Evolutionary conservation across 2,113 vertebrate genomes (phyloP), one percentile per base, ranked within the genome.

Genomic region (Caretta caretta): DNA sequence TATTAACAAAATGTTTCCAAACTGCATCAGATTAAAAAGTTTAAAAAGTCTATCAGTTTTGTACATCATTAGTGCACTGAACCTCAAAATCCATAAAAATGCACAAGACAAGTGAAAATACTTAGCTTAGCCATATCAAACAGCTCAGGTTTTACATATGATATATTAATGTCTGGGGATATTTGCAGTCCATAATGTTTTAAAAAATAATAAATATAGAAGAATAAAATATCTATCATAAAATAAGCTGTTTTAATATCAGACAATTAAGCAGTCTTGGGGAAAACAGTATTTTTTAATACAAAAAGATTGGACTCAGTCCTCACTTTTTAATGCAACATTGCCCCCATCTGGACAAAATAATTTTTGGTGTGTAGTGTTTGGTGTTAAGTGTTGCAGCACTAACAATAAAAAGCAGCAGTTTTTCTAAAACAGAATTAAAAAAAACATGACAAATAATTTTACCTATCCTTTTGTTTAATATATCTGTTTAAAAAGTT

Each of bases 261-360:
- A 95, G 79, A 56, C 49, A 92, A 59, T 59, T 83, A 90, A 91
- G 35, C n/a, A 86, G n/a, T 54, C 29, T 81, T 50, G 19, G 53
- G 8, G 8, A 83, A 59, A 84, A 94, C n/a, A 8, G 57, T 35
- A 69, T 17, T 78, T 89, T 49, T 85, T 72, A 49, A 92, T 53
- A 29, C 42, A 89, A 53, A 90, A 84, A 87, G 53, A 86, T 2
- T 13, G 57, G 50, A 54, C 53, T 65, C 83, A 83, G 50, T 5
- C 84, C 46, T 65, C 56, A 46, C 82, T 97, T 94, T 91, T 85
- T 87, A 93, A 94, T 87, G 86, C 97, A 97, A 98, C 92, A 95
- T 86, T 97, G 98, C 98, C 98, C 96, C 92, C 98, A 46, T 46
- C 95, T 94, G 97, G 97, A 89, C 93, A 93, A 95, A 93, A 1